These are phyloP conservation scores for Drosophila parvula DNA, from an alignment of 1,140 invertebrate genomes.

Conservation along the genomic window DNA sequence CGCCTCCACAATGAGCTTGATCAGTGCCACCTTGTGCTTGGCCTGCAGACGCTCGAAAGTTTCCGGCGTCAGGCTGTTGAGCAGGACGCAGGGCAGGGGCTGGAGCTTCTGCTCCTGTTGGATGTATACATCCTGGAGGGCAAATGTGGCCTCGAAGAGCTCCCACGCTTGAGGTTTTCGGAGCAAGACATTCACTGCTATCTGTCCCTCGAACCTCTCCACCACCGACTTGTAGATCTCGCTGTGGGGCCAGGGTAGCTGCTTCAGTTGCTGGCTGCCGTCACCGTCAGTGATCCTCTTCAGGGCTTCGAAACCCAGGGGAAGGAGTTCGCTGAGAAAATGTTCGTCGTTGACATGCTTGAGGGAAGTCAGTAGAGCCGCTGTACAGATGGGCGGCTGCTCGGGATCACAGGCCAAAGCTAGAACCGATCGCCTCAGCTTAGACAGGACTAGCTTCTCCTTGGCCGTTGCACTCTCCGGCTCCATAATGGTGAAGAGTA, in stretches of 20 bases:
- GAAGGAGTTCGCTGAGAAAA: conserved; percentile 83
- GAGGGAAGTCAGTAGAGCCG: conserved; percentile 83
- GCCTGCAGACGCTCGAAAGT: conserved; percentile 85
- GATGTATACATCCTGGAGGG: conserved; percentile 54
- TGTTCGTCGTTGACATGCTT: conserved; percentile 85
- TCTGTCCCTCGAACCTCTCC: conserved; percentile 57
- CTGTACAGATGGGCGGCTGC: conserved; percentile 49
- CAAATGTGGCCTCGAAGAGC: conserved; percentile 60
- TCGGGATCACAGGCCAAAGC: conserved; percentile 39
- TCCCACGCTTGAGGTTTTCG: conserved; percentile 60
- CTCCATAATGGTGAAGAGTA: conserved; percentile 84
- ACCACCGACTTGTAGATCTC: conserved; percentile 65
- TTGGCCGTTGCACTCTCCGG: conserved; percentile 15
- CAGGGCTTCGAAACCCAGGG: conserved; percentile 64
- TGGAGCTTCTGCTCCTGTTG: conserved; percentile 60
- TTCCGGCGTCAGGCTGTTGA: conserved; percentile 85
- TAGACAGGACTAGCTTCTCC: conserved; percentile 48
- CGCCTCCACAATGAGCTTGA: conserved; percentile 84
- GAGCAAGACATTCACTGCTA: conserved; percentile 48
- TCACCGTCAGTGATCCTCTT: conserved; percentile 17
- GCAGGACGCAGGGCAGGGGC: conserved; percentile 66
- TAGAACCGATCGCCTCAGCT: conserved; percentile 37
- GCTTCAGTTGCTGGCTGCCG: conserved; percentile 34
- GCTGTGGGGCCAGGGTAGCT: conserved; percentile 59
- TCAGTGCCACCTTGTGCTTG: conserved; percentile 83